These are phyloP conservation scores for Potorous gilbertii DNA, from an alignment of 2,797 vertebrate genomes.

Conservation along the genomic window DNA sequence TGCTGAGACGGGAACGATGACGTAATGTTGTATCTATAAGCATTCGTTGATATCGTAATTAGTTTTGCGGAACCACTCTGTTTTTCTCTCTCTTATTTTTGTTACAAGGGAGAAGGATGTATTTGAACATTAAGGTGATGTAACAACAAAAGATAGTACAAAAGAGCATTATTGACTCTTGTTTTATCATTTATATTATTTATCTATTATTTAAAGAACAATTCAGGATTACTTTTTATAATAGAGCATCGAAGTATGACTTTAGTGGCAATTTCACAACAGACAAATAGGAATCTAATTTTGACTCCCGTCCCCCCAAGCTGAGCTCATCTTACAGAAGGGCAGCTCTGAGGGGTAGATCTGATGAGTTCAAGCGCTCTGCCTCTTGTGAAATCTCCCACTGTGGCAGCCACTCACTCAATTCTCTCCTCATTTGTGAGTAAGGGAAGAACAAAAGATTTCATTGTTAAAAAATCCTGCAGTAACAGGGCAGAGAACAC, in stretches of 20 bases:
- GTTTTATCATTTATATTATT: not conserved
- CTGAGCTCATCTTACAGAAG: conserved; percentile 73
- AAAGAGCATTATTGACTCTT: not conserved
- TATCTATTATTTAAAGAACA: not conserved
- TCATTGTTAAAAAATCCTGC: conserved; percentile 44
- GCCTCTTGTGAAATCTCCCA: conserved; percentile 73
- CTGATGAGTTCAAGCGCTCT: conserved; percentile 74
- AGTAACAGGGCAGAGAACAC: conserved; percentile 57
- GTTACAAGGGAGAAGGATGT: not conserved
- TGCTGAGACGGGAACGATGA: not conserved
- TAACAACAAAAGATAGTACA: not conserved
- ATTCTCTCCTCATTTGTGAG: conserved; percentile 72
- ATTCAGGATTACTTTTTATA: not conserved
- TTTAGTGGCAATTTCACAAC: conserved; percentile 49
- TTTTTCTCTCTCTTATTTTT: not conserved
- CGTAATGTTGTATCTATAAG: not conserved
- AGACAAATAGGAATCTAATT: conserved; percentile 77
- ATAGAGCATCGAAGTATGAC: not conserved
- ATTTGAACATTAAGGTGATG: not conserved
- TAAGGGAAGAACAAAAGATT: conserved; percentile 66
- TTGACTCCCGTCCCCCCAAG: conserved; percentile 68
- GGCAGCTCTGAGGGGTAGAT: conserved; percentile 71
- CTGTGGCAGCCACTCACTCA: conserved; percentile 72
- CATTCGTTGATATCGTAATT: not conserved
- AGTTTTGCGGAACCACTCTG: not conserved